Conservation (phyloP, 2,797 vertebrate genomes). For the Phrynocephalus forsythii region DNA sequence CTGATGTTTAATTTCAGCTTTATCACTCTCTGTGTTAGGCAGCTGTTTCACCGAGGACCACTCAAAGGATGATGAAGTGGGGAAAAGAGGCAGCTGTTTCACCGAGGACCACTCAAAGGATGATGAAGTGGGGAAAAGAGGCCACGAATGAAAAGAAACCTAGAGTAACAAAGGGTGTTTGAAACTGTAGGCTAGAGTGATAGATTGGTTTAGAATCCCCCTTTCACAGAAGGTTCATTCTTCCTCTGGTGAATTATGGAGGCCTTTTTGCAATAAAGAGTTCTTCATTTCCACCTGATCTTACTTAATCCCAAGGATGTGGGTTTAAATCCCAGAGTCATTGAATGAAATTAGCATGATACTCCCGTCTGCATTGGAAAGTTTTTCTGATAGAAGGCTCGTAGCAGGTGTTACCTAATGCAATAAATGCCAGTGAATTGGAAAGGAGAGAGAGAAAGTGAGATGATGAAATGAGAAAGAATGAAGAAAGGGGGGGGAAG, state of each 20-base stretch:
- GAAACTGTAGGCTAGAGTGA: neutral
- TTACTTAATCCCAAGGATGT: constrained; percentile 65
- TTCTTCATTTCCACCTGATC: constrained; percentile 60
- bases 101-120: neutral
- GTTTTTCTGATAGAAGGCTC: constrained; percentile 45
- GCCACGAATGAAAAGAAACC: neutral
- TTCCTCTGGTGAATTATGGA: constrained; percentile 29
- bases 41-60: neutral
- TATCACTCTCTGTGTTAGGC: neutral
- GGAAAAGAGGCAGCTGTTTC: neutral
- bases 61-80: neutral
- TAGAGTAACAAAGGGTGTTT: neutral
- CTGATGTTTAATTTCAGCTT: neutral
- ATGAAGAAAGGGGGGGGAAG: neutral
- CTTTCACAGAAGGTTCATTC: constrained; percentile 30
- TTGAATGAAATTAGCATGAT: constrained; percentile 50
- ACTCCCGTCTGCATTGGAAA: constrained; percentile 53
- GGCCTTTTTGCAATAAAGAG: constrained; percentile 45
- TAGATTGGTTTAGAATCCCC: neutral
- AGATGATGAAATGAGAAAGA: accelerated
- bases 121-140: neutral
- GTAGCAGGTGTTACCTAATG: constrained; percentile 63
- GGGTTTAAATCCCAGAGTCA: constrained; percentile 60
- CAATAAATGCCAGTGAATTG: constrained; percentile 47
- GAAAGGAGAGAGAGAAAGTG: constrained; percentile 16